Percentiles rank a stretch among this genome's conserved stretches.
Conservation (phyloP, 2,888 invertebrate genomes). For the Tortricodes alternella region DNA sequence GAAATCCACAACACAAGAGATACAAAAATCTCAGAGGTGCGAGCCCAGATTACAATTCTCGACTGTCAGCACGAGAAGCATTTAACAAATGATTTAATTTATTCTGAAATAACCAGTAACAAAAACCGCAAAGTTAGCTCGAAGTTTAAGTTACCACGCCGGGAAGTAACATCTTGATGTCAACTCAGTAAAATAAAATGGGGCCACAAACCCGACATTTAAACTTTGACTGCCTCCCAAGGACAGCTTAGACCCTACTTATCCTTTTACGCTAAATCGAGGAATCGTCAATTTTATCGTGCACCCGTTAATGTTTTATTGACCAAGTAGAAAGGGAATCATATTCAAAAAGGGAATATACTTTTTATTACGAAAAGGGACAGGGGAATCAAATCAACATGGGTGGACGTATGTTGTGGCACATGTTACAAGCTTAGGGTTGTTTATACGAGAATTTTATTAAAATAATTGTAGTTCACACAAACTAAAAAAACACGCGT, state of each 20-base stretch:
- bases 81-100: no score
- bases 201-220: conserved; percentile 2
- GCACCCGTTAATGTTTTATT: conserved; percentile 36
- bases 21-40: no score
- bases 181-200: not conserved
- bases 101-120: no score
- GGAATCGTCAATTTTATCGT: conserved; percentile 24
- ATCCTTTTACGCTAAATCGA: conserved; percentile 19
- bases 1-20: no score
- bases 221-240: conserved; percentile 6
- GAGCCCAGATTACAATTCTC: no score
- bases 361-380: conserved; percentile 38
- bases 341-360: conserved; percentile 34
- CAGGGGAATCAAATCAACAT: conserved; percentile 40
- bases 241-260: conserved; percentile 2
- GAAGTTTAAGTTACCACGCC: no score
- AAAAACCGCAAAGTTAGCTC: no score
- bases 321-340: conserved; percentile 28
- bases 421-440: conserved; percentile 8
- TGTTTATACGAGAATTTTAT: not conserved
- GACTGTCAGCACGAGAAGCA: no score
- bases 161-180: no score
- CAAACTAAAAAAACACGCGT: no score
- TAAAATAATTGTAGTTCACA: no score
- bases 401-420: conserved; percentile 14